Conservation (phyloP, 2,113 vertebrate species). For the Triplophysa rosa region DNA sequence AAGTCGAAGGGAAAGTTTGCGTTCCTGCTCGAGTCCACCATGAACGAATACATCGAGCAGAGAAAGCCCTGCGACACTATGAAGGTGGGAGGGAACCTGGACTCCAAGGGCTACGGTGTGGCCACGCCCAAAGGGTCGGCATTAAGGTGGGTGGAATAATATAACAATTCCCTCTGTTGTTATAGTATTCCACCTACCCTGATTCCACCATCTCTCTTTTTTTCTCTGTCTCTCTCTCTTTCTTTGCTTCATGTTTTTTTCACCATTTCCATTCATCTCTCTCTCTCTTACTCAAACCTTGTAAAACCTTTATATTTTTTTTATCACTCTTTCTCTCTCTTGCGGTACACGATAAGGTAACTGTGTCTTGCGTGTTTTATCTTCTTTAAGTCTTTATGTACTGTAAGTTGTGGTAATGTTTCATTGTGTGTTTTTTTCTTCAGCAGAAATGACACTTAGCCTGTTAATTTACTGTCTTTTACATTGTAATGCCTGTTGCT, state of each 20-base stretch:
- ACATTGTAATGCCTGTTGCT: constrained; percentile 41
- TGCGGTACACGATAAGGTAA: constrained; percentile 11
- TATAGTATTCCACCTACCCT: constrained; percentile 99
- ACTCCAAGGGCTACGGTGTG: constrained; percentile 99
- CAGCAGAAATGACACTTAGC: constrained; percentile 25
- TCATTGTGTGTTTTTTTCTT: constrained; percentile 41
- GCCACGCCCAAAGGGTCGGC: constrained; percentile 99
- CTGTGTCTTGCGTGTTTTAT: constrained; percentile 15
- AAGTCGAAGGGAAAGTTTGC: constrained; percentile 99
- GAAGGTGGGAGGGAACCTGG: constrained; percentile 99
- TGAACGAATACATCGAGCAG: constrained; percentile 99
- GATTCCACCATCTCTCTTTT: constrained; percentile 72
- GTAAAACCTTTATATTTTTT: background rate
- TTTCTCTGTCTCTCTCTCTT: constrained; percentile 37
- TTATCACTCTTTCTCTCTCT: constrained; percentile 58
- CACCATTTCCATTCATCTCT: background rate
- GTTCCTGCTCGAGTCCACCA: constrained; percentile 97
- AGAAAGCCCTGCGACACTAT: constrained; percentile 99
- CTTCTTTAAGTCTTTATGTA: background rate
- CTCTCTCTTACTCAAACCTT: constrained; percentile 3
- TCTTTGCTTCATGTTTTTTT: constrained; percentile 55
- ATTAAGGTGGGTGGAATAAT: constrained; percentile 99
- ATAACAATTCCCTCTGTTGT: constrained; percentile 96
- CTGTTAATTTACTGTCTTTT: constrained; percentile 13
- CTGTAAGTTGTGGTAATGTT: constrained; percentile 19